phyloP scores from a whole-genome alignment of 2,888 invertebrate species.

The Zygaena filipendulae region DNA sequence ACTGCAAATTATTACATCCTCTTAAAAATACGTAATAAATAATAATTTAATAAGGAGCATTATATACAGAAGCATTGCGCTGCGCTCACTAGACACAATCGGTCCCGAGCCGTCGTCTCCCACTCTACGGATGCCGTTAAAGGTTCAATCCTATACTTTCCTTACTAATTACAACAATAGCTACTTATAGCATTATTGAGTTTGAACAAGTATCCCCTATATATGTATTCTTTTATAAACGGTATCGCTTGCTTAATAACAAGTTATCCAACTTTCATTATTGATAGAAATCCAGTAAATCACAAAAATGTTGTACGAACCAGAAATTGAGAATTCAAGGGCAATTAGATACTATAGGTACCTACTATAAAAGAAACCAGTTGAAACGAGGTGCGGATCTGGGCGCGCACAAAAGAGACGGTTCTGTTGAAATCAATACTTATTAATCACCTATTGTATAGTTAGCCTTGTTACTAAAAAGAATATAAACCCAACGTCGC shows the following conservation, averaged over 20 bases:
- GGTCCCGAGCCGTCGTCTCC: conserved; percentile 21
- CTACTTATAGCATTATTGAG: no score
- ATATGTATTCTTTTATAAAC: conserved; percentile 18
- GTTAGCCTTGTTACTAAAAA: no score
- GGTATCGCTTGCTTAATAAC: no score
- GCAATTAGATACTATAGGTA: no score
- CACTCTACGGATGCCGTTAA: no score
- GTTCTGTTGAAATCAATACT: conserved; percentile 41
- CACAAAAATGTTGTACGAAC: conserved; percentile 29
- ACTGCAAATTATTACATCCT: background rate
- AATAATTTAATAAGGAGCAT: conserved; percentile 53
- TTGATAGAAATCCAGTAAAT: no score
- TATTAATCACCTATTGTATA: conserved; percentile 46
- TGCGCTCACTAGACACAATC: conserved; percentile 27
- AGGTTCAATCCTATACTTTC: no score
- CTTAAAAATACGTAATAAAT: conserved; percentile 30
- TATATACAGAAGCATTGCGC: conserved; percentile 63
- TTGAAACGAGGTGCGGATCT: conserved; percentile 33
- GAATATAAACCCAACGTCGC: conserved; percentile 47
- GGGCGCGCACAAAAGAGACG: conserved; percentile 31
- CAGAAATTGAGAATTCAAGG: conserved; percentile 32
- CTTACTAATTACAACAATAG: no score
- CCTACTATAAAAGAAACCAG: no score
- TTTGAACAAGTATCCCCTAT: conserved; percentile 41
- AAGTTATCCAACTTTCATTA: no score